phyloP scores from a whole-genome alignment of 2,888 invertebrate species.

The Cynaeus angustus region DNA sequence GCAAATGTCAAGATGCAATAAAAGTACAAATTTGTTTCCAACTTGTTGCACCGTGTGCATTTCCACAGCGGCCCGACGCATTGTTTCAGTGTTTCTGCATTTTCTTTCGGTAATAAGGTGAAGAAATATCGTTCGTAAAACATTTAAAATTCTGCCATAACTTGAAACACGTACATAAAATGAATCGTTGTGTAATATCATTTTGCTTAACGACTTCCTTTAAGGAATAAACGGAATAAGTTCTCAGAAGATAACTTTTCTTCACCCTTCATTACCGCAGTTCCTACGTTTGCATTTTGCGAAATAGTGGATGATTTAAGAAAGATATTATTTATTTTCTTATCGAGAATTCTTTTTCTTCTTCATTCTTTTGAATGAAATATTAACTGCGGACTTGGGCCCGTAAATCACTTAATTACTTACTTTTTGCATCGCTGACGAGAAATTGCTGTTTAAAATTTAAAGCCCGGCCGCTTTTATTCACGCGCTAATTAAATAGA shows the following conservation, averaged over 20 bases:
- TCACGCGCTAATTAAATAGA: too few relatives aligned
- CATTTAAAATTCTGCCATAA: too few relatives aligned
- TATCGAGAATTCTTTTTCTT: conserved; percentile 22
- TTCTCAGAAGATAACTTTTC: conserved; percentile 9
- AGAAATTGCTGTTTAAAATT: conserved; percentile 8
- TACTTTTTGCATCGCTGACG: conserved; percentile 13
- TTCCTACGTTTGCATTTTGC: conserved; percentile 18
- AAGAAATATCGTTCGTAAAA: too few relatives aligned
- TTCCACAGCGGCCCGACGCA: too few relatives aligned
- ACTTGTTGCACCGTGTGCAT: too few relatives aligned
- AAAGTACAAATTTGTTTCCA: too few relatives aligned
- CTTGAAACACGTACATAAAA: conserved; percentile 6
- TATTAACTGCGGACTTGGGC: conserved; percentile 20
- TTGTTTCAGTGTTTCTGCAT: too few relatives aligned
- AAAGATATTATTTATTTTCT: conserved; percentile 31
- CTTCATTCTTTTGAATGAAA: conserved; percentile 15
- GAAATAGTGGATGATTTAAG: conserved; percentile 18
- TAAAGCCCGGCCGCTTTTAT: neutral
- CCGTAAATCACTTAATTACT: conserved; percentile 17
- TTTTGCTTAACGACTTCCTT: conserved; percentile 10
- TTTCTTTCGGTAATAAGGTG: too few relatives aligned
- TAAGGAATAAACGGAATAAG: conserved; percentile 12
- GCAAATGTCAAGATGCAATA: neutral
- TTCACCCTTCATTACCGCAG: conserved; percentile 21
- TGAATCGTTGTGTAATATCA: conserved; percentile 14